Percentiles rank a stretch among this genome's conserved stretches.
These are phyloP conservation scores for Sitophilus oryzae DNA, from an alignment of 1,140 invertebrate genomes.

Conservation along the genomic window DNA sequence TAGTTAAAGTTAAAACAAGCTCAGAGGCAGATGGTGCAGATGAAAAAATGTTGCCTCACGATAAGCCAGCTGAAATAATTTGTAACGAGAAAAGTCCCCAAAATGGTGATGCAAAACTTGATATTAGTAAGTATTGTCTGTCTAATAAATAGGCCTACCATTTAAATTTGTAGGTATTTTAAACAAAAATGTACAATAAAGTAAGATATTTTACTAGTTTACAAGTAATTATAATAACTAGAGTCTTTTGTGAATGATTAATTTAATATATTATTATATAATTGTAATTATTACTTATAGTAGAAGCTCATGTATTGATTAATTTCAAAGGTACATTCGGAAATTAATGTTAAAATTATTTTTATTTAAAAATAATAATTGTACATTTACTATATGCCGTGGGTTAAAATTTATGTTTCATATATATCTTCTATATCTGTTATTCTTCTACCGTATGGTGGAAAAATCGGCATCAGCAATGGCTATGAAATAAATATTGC, in stretches of 20 bases:
- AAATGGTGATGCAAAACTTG: conserved; percentile 83
- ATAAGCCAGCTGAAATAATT: conserved; percentile 58
- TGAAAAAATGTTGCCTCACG: conserved; percentile 62
- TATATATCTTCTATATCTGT: neutral
- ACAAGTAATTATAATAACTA: no score
- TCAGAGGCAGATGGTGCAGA: conserved; percentile 51
- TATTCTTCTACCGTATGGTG: no score
- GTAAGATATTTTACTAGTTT: no score
- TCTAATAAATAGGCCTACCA: no score
- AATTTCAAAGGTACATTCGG: neutral
- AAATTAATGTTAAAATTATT: neutral
- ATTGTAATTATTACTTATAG: no score
- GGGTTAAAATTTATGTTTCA: neutral
- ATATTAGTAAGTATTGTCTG: conserved; percentile 67
- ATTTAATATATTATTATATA: no score
- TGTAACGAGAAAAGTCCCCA: conserved; percentile 54
- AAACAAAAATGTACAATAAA: no score
- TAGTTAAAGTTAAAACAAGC: conserved; percentile 27
- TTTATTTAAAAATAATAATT: neutral
- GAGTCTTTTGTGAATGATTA: no score
- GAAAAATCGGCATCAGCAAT: no score
- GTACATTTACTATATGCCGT: neutral
- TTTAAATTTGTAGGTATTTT: no score
- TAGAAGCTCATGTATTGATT: neutral
- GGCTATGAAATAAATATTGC: no score